Percentiles rank a stretch among this genome's conserved stretches.
Evolutionary conservation across 2,113 vertebrate species (phyloP).

Genomic region (Aspiorhynchus laticeps): DNA sequence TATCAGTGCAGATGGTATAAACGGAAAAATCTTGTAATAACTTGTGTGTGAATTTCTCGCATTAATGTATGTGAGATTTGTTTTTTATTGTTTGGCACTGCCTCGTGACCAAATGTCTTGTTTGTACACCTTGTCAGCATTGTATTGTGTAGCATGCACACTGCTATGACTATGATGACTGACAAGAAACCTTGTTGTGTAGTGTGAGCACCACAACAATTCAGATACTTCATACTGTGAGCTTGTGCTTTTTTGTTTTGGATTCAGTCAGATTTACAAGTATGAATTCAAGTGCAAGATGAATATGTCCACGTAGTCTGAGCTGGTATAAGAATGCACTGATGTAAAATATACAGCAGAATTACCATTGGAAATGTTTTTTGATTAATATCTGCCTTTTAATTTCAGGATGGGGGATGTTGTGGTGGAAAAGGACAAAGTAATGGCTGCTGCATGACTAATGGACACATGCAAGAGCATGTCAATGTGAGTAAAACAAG

Average conservation of each 20-base stretch:
- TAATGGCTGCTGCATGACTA: conserved; percentile 79
- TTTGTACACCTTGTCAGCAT: neutral
- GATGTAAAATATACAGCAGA: neutral
- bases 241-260: neutral
- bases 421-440: conserved; percentile 74
- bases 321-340: neutral
- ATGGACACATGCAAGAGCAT: conserved; percentile 51
- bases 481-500: conserved; percentile 41
- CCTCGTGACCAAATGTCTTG: neutral
- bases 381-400: neutral
- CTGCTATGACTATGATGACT: no score
- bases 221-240: no score
- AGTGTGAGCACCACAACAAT: no score
- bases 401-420: conserved; percentile 72
- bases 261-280: neutral
- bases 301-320: neutral
- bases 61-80: no score
- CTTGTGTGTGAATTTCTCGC: neutral
- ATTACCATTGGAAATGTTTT: neutral
- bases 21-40: neutral
- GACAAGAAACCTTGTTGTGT: no score
- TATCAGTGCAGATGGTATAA: no score
- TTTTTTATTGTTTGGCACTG: neutral
- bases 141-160: neutral
- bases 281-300: neutral